These are phyloP conservation scores for Aphidius gifuensis DNA, from an alignment of 1,140 invertebrate genomes.

Conservation along the genomic window DNA sequence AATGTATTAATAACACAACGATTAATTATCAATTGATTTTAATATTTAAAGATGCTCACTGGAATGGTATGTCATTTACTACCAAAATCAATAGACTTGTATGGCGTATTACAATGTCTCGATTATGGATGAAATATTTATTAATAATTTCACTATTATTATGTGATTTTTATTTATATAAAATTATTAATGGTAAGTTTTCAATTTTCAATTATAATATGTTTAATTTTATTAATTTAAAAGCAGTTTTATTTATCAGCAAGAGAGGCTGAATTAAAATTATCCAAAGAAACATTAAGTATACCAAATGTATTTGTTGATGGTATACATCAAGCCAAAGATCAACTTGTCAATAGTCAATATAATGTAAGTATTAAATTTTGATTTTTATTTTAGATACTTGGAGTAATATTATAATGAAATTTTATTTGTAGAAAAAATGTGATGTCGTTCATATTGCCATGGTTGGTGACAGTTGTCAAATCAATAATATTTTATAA, in stretches of 20 bases:
- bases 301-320: no score
- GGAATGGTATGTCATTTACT: slow-evolving; percentile 14
- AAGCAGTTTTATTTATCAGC: background rate
- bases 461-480: slow-evolving; percentile 80
- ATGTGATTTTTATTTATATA: slow-evolving; percentile 42
- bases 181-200: slow-evolving; percentile 46
- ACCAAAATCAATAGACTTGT: slow-evolving; percentile 38
- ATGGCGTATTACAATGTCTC: slow-evolving; percentile 41
- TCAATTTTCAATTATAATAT: background rate
- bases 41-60: background rate
- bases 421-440: slow-evolving; percentile 48
- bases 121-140: slow-evolving; percentile 48
- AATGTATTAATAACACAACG: no score
- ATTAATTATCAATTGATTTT: no score
- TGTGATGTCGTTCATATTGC: slow-evolving; percentile 86
- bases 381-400: no score
- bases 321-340: no score
- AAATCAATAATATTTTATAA: slow-evolving; percentile 88
- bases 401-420: no score
- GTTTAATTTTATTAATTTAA: background rate
- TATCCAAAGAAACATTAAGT: background rate
- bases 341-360: no score
- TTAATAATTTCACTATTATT: slow-evolving; percentile 37
- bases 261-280: background rate
- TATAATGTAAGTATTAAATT: no score